These are phyloP conservation scores for Carduelis carduelis DNA, from an alignment of 2,797 vertebrate genomes.

Conservation along the genomic window DNA sequence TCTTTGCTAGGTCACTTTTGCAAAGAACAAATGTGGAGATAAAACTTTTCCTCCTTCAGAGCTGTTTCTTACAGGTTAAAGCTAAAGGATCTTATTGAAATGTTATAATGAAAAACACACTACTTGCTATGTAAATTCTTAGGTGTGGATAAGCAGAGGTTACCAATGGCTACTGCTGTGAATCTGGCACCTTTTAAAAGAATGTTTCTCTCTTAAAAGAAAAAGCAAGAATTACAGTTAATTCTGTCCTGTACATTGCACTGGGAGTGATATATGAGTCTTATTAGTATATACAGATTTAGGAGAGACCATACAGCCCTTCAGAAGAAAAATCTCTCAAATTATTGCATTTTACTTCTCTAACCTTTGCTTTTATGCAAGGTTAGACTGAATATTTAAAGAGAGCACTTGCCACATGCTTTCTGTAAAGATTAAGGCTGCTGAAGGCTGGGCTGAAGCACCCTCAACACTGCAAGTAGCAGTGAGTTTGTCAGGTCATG, in stretches of 20 bases:
- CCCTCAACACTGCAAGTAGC: neutral
- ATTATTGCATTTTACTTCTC: neutral
- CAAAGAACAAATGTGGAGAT: neutral
- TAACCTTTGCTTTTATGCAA: constrained; percentile 17
- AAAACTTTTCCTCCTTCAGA: neutral
- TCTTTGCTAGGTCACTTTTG: neutral
- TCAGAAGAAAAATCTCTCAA: neutral
- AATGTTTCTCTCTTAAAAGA: neutral
- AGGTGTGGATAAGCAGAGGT: neutral
- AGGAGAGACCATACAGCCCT: neutral
- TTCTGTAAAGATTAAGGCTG: neutral
- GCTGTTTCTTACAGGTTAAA: neutral
- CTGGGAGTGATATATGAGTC: neutral
- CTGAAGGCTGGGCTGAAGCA: neutral
- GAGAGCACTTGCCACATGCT: neutral
- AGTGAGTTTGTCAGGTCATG: neutral
- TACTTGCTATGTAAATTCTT: neutral
- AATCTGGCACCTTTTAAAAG: neutral
- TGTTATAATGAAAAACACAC: neutral
- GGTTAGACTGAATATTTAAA: constrained; percentile 11
- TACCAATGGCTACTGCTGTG: neutral
- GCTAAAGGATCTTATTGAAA: neutral
- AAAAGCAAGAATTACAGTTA: neutral
- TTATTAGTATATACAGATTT: neutral
- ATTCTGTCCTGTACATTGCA: neutral